Conservation (phyloP, 2,888 invertebrate species). For the Melieria omissa region DNA sequence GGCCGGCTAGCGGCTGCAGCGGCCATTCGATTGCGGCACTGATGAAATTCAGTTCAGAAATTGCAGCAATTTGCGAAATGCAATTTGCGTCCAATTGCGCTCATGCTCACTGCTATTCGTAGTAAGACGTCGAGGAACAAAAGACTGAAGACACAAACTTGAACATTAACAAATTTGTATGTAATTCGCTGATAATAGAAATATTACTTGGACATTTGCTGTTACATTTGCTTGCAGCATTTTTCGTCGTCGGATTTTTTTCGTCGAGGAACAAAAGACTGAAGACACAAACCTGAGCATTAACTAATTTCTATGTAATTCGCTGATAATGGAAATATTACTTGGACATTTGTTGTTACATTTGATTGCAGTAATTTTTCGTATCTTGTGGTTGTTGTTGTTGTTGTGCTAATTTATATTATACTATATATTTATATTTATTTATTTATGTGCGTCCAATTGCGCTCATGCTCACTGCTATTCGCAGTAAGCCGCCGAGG, state of each 20-base stretch:
- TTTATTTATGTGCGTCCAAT: too few species aligned
- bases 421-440: too few species aligned
- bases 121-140: neutral
- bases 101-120: neutral
- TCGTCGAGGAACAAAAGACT: conserved; percentile 23
- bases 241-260: too few species aligned
- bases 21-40: neutral
- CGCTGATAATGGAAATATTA: too few species aligned
- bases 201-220: too few species aligned
- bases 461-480: neutral
- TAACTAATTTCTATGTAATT: neutral
- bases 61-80: neutral
- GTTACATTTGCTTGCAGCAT: too few species aligned
- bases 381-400: too few species aligned
- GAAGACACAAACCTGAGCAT: conserved; percentile 25
- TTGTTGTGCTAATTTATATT: too few species aligned
- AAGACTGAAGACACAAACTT: conserved; percentile 35
- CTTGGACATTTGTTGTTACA: too few species aligned
- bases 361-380: too few species aligned
- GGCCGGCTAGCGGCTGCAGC: neutral
- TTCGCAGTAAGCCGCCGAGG: neutral
- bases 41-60: neutral
- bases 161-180: neutral
- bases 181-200: neutral
- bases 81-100: too few species aligned